Conservation (phyloP, 2,888 invertebrate species). For the Ormyrus thymus region DNA sequence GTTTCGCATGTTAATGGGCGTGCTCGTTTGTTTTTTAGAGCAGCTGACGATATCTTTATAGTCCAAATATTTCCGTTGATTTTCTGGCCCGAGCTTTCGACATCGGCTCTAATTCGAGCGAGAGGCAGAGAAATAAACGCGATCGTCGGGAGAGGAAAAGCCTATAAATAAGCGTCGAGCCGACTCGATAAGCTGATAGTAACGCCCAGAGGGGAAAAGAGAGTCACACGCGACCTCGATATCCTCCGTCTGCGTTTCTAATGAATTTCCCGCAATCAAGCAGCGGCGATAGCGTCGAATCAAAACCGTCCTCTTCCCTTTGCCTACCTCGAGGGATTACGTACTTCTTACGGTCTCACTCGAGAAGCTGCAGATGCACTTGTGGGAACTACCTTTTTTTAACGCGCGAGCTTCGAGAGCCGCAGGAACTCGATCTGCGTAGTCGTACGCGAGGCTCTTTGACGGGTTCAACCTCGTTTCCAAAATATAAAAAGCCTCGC, state of each 20-base stretch:
- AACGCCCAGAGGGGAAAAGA: conserved; percentile 14
- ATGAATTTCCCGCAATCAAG: conserved; percentile 19
- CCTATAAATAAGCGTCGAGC: conserved; percentile 38
- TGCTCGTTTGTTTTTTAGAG: neutral
- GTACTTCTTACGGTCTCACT: conserved; percentile 25
- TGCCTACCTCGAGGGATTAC: conserved; percentile 2
- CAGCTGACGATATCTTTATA: conserved; percentile 31
- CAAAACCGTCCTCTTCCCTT: neutral
- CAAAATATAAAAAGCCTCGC: conserved; percentile 36
- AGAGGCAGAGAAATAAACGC: conserved; percentile 29
- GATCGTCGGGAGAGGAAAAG: conserved; percentile 16
- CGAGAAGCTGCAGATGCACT: neutral
- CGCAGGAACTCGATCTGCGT: conserved; percentile 32
- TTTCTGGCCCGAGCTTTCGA: conserved; percentile 18
- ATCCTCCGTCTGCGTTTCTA: conserved; percentile 11
- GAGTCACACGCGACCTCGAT: conserved; percentile 24
- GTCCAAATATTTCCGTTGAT: conserved; percentile 36
- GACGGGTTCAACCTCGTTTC: conserved; percentile 47
- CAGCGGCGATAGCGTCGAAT: neutral
- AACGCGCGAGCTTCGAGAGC: neutral
- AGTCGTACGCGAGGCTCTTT: conserved; percentile 4
- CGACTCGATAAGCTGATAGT: conserved; percentile 37
- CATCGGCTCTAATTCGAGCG: conserved; percentile 41
- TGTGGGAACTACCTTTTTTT: neutral
- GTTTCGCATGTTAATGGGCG: neutral